These are phyloP conservation scores for Melipona quadrifasciata DNA, from an alignment of 1,140 invertebrate species.

Conservation along the genomic window DNA sequence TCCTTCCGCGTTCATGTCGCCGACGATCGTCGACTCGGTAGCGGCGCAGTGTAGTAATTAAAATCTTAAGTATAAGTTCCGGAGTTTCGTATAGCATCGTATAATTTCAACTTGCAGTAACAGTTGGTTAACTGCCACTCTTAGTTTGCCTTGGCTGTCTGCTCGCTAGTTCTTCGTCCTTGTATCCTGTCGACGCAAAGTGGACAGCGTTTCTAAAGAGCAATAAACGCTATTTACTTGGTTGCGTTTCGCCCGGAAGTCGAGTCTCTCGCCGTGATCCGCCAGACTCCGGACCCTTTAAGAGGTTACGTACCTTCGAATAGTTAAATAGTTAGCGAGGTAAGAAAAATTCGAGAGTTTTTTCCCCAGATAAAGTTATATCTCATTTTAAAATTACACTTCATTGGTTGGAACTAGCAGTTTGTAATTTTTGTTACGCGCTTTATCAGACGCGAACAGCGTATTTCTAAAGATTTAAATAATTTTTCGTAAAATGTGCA, in stretches of 20 bases:
- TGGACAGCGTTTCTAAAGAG: constrained; percentile 35
- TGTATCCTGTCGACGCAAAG: constrained; percentile 15
- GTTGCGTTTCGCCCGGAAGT: constrained; percentile 11
- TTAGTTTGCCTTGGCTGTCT: not conserved
- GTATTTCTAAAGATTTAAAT: too few relatives aligned
- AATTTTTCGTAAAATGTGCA: too few relatives aligned
- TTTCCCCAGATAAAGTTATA: too few relatives aligned
- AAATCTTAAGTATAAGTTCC: constrained; percentile 39
- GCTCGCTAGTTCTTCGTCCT: not conserved
- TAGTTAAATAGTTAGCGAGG: too few relatives aligned
- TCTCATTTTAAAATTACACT: too few relatives aligned
- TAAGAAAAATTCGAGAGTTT: too few relatives aligned
- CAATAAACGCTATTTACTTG: constrained; percentile 47
- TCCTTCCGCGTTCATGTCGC: too few relatives aligned
- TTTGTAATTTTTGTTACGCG: too few relatives aligned
- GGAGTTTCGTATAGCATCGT: constrained; percentile 4
- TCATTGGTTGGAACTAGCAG: too few relatives aligned
- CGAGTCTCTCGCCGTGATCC: not conserved
- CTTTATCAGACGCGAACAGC: too few relatives aligned
- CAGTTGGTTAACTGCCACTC: constrained; percentile 33
- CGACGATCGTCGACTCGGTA: not conserved
- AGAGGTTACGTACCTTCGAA: too few relatives aligned
- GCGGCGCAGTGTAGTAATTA: constrained; percentile 21
- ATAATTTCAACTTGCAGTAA: constrained; percentile 47
- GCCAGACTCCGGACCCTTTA: too few relatives aligned